Evolutionary conservation across 2,113 vertebrate genomes (phyloP).

Genomic region (Crotalus horridus): DNA sequence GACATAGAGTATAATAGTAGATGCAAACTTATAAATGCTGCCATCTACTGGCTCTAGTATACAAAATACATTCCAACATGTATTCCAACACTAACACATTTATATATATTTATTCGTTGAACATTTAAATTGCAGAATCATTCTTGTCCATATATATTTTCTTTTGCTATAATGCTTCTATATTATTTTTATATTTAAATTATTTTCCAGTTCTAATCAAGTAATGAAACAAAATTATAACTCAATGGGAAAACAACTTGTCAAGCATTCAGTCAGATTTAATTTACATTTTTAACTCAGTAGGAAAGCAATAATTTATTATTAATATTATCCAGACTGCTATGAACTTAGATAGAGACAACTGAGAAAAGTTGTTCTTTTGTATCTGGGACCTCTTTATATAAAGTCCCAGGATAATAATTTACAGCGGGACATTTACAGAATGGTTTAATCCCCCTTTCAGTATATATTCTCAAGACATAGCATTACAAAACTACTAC

Average conservation of each 20-base stretch:
- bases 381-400: neutral
- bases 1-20: no score
- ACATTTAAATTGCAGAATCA: neutral
- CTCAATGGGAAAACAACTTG: neutral
- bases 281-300: slow-evolving; percentile 17
- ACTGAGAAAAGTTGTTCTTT: neutral
- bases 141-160: neutral
- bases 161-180: neutral
- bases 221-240: slow-evolving; percentile 21
- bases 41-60: no score
- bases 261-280: slow-evolving; percentile 17
- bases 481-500: neutral
- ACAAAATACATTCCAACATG: no score
- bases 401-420: neutral
- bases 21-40: no score
- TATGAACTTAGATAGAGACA: neutral
- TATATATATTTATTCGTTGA: neutral
- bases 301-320: neutral
- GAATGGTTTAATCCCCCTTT: neutral
- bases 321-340: neutral
- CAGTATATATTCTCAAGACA: neutral
- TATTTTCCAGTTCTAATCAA: slow-evolving; percentile 14
- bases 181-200: slow-evolving; percentile 2
- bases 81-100: no score
- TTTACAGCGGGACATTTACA: neutral